phyloP scores from a whole-genome alignment of 2,113 vertebrate species.

The Emberiza fucata region DNA sequence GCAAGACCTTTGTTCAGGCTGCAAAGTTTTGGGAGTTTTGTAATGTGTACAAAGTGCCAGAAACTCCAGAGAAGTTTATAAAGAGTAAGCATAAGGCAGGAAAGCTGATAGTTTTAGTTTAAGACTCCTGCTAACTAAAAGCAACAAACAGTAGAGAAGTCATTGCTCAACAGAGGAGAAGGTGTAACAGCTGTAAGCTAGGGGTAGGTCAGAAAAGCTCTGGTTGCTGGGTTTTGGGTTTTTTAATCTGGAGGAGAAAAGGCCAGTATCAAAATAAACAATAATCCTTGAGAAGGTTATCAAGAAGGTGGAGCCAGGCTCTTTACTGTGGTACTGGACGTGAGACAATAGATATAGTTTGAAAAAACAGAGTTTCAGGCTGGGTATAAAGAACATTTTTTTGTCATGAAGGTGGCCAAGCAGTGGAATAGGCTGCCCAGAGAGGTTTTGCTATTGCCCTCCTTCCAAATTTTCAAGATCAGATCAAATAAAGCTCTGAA shows the following conservation, averaged over 20 bases:
- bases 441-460: accelerated
- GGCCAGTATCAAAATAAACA: background rate
- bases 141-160: background rate
- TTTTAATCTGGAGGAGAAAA: background rate
- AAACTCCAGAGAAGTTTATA: background rate
- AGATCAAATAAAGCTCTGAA: background rate
- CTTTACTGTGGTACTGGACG: background rate
- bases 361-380: background rate
- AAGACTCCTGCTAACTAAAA: background rate
- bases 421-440: background rate
- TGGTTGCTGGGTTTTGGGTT: background rate
- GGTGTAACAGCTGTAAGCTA: background rate
- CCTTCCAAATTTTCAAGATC: background rate
- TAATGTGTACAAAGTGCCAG: background rate
- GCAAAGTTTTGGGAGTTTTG: background rate
- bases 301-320: background rate
- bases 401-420: background rate
- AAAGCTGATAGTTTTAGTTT: background rate
- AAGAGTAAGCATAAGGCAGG: background rate
- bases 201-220: background rate
- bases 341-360: background rate
- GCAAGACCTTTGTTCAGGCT: background rate
- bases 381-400: background rate
- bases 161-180: background rate
- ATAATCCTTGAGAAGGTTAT: background rate